Conservation (phyloP, 2,888 invertebrate species). For the Pachycephus smyrnensis region DNA sequence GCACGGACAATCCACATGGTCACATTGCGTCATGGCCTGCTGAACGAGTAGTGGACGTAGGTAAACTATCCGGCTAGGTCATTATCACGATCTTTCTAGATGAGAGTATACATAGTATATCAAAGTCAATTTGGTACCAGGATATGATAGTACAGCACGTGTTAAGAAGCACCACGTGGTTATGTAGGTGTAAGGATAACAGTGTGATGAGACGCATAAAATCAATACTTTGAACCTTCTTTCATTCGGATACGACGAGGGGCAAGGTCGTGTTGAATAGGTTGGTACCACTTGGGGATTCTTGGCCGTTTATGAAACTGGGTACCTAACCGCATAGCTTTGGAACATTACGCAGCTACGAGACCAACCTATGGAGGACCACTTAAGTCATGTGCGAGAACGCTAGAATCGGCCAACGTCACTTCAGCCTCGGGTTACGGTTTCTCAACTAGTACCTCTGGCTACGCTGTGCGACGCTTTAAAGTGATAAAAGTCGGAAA, state of each 20-base stretch:
- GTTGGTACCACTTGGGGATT: not conserved
- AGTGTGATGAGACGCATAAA: not conserved
- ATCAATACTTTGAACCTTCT: not conserved
- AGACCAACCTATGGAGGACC: not conserved
- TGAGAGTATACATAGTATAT: not conserved
- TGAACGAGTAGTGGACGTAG: conserved; percentile 25
- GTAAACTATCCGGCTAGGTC: conserved; percentile 50
- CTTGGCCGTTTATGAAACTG: not conserved
- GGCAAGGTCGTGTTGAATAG: not conserved
- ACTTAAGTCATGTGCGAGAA: not conserved
- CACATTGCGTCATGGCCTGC: conserved; percentile 32
- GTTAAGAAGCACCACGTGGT: not conserved
- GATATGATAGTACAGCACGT: not conserved
- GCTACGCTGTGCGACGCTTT: not conserved
- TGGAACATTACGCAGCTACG: not conserved
- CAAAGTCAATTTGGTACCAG: not conserved
- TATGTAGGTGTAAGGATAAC: too few relatives aligned
- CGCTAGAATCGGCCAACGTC: not conserved
- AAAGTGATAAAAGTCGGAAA: conserved; percentile 3
- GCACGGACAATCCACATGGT: not conserved
- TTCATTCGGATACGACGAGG: not conserved
- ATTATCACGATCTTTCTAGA: conserved; percentile 50
- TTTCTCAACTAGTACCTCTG: not conserved
- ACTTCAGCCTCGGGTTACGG: not conserved
- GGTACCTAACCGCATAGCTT: not conserved